Base-by-base conservation (phyloP, 2,113 vertebrate genomes). In the Hoplias malabaricus region DNA sequence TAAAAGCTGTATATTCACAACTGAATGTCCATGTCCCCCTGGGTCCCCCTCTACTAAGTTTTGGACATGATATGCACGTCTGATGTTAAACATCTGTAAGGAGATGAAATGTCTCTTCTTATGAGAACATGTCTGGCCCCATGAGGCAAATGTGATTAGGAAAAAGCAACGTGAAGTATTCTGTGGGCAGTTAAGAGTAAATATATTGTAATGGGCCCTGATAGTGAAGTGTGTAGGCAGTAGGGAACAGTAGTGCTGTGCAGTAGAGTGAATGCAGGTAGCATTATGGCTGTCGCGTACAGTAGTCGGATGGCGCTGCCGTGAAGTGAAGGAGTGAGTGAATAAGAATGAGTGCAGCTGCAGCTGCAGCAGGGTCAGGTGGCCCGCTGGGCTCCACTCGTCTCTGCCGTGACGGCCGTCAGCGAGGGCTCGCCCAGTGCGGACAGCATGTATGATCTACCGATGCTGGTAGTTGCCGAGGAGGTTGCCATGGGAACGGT, bases 401-500 rank as follows among this genome's bases (percentile, higher is more conserved):
- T 68, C 62, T 50, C 56, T 63, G 92, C 92, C 87, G 92, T 36
- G 59, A 63, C 93, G 86, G 89, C 93, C 88, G 92, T 90, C 92
- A 96, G 93, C 91, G 92, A 91, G 87, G 92, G 92, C 91, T 93
- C 91, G 87, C 91, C 94, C 92, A 92, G 90, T 85, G 92, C 89
- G 82, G 93, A 93, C 92, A 95, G 94, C 89, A 91, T 92, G 94
- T 92, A 92, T 89, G 96, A 97, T 92, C 95, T 93, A 93, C 95
- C 94, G 95, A 94, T 93, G 92, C 93, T 91, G 91, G 63, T 42
- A 75, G 95, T 95, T 92, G 95, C 94, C 86, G 93, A 93, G 88
- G 93, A 96, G 88, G 94, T 95, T 96, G 93, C 94, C 86, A 96
- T 94, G 91, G 95, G 89, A 94, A 95, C 94, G 92, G 91, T 94